phyloP scores from a whole-genome alignment of 2,113 vertebrate species.

The Aspiorhynchus laticeps region DNA sequence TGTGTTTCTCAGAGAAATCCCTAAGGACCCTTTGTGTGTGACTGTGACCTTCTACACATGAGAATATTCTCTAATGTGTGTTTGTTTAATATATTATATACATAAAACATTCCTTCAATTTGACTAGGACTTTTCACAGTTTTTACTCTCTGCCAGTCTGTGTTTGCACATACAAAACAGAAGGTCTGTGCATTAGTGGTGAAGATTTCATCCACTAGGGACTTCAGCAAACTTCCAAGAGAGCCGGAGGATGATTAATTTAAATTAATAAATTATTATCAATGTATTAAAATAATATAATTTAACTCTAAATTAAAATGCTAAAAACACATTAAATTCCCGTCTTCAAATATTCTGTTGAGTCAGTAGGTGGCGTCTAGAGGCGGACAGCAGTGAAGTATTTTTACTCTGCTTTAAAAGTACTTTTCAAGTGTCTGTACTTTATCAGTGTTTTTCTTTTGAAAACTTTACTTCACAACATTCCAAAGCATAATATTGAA shows the following conservation, averaged over 20 bases:
- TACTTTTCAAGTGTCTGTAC: no score
- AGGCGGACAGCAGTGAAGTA: no score
- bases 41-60: conserved; percentile 27
- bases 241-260: not conserved
- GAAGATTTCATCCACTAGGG: not conserved
- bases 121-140: not conserved
- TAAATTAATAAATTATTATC: not conserved
- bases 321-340: not conserved
- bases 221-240: not conserved
- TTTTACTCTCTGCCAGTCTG: not conserved
- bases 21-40: conserved; percentile 1
- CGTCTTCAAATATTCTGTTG: no score
- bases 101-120: not conserved
- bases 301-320: not conserved
- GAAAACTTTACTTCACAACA: no score
- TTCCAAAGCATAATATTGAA: no score
- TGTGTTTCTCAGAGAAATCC: conserved; percentile 44
- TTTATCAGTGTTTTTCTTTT: no score
- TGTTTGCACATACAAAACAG: not conserved
- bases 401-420: no score
- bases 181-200: not conserved
- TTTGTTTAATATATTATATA: not conserved
- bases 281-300: not conserved
- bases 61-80: not conserved
- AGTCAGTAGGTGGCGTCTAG: not conserved